Base-by-base conservation (phyloP, 2,888 invertebrate species). In the Macaria notata region DNA sequence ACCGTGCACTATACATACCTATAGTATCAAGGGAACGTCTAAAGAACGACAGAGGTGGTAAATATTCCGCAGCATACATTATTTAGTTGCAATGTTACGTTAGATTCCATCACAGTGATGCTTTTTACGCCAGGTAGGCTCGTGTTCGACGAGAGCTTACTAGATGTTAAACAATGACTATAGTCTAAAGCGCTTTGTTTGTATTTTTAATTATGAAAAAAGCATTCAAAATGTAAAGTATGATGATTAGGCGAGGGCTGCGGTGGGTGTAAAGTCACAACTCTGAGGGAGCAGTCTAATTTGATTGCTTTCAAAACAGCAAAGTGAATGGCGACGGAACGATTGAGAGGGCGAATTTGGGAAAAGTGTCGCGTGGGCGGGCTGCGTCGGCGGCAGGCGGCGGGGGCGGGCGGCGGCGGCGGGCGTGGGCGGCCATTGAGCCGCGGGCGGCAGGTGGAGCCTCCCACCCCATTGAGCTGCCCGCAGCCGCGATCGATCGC, bases 341-440 rank as follows among this genome's bases (percentile, higher is more conserved):
- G 72, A 78, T 81, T 79, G 79, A 76, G 79, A 81, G 77, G 76
- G 81, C 73, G 78, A 81, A 82, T 84, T 84, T 75, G 78, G 56
- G 82, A 78, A 81, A 81, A 83, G 72, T 76, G 73, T 78, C 77
- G 81, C 85, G 85, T 88, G 83, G 85, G 87, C 76, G 74, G 75
- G n/a, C n/a, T 43, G 77, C 79, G 79, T 79, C 74, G 83, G 82
- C 76, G 83, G 75, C 78, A 70, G n/a, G 56, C 63, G 63, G 70
- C 63, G 62, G 54, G 65, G 70, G 69, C 69, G 75, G 70, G 67
- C 73, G 71, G 77, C 69, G 78, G 72, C 74, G 77, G 74, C 73
- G 70, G 71, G 86, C 79, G 89, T 89, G 86, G 89, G 90, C 86
- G 88, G 84, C 86, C 89, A 89, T 90, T 89, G 88, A 90, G 87